Evolutionary conservation across 2,113 vertebrate genomes (phyloP).

Genomic region (Podarcis cretensis): DNA sequence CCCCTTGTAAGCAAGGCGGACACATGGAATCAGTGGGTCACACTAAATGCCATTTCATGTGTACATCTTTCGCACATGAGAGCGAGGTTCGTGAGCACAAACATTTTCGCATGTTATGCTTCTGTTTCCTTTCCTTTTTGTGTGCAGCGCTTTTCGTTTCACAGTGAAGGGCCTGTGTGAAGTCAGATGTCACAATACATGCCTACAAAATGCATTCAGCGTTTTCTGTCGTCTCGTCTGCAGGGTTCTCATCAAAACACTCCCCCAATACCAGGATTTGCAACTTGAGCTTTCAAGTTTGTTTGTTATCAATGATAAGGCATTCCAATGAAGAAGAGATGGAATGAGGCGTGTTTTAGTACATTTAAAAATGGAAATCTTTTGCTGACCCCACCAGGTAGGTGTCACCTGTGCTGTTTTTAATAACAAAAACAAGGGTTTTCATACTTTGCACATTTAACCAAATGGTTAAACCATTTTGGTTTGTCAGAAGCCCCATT

Average conservation of each 20-base stretch:
- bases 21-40: neutral
- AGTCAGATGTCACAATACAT: too few species aligned
- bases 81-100: neutral
- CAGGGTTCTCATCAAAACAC: too few species aligned
- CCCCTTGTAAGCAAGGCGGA: neutral
- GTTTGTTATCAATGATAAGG: too few species aligned
- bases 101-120: neutral
- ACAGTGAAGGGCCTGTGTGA: neutral
- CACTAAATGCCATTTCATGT: neutral
- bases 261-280: too few species aligned
- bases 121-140: neutral
- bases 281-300: too few species aligned
- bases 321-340: neutral
- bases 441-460: neutral
- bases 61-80: neutral
- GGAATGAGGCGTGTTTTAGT: neutral
- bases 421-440: neutral
- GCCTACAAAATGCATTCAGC: too few species aligned
- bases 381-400: neutral
- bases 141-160: neutral
- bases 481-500: too few species aligned
- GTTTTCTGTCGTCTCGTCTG: too few species aligned
- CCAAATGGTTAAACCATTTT: neutral
- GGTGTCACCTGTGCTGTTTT: neutral
- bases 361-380: neutral